Conservation (phyloP, 35 echinoderm and acorn worm species). For the Heliocidaris tuberculata region DNA sequence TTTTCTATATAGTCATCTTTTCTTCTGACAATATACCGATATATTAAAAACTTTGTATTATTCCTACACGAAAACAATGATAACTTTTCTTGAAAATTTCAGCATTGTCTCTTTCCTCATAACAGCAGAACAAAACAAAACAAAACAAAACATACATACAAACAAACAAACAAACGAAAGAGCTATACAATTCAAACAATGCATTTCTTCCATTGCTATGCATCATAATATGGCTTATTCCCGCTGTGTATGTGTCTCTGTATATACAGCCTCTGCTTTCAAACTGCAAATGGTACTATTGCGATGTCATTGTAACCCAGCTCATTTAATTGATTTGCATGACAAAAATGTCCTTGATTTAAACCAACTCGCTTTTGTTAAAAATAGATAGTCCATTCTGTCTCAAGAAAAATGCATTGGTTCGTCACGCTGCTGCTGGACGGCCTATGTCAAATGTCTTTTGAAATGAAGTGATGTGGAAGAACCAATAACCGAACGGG, state of each 20-base stretch:
- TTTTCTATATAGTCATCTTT: too few relatives aligned
- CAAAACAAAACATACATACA: not conserved
- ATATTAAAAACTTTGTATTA: too few relatives aligned
- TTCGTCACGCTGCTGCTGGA: not conserved
- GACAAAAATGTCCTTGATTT: conserved; percentile 39
- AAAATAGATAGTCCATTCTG: not conserved
- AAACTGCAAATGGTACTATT: conserved; percentile 23
- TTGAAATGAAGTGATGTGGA: not conserved
- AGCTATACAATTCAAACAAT: not conserved
- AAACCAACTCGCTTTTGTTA: not conserved
- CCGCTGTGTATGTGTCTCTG: not conserved
- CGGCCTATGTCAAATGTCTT: conserved; percentile 1
- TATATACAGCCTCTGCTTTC: not conserved
- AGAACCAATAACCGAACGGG: not conserved
- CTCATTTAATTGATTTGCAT: conserved; percentile 50
- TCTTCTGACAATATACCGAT: too few relatives aligned
- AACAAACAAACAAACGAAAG: not conserved
- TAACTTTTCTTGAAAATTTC: too few relatives aligned
- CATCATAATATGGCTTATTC: not conserved
- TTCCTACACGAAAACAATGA: too few relatives aligned
- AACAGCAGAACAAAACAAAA: too few relatives aligned
- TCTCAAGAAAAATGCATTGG: not conserved
- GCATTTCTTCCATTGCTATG: not conserved
- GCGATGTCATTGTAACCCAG: not conserved
- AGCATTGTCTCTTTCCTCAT: too few relatives aligned